A percentile compares a stretch with the other conserved stretches of the same genome.
These are phyloP conservation scores for Abramis brama DNA, from an alignment of 2,113 vertebrate genomes.

Conservation along the genomic window DNA sequence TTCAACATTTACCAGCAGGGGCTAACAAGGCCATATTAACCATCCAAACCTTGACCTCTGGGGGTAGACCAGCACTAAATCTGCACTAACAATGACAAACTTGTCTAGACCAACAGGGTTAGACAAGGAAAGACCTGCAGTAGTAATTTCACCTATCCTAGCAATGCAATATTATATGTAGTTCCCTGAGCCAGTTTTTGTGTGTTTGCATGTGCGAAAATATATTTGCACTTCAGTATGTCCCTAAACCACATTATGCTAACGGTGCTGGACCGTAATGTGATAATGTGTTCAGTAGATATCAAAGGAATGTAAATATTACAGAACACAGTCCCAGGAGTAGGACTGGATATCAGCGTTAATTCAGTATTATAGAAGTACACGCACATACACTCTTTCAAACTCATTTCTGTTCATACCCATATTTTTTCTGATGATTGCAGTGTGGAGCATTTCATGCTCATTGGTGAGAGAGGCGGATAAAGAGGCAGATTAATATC, in stretches of 20 bases:
- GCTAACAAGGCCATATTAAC: slow-evolving; percentile 6
- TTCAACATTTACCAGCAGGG: neutral
- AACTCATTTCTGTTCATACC: slow-evolving; percentile 22
- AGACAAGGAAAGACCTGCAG: neutral
- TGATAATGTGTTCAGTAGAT: slow-evolving; percentile 31
- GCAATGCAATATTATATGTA: neutral
- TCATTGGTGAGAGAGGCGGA: neutral
- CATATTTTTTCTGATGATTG: slow-evolving; percentile 20
- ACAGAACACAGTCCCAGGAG: slow-evolving; percentile 29
- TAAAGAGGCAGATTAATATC: slow-evolving; percentile 38
- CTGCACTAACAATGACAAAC: neutral
- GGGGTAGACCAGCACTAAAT: slow-evolving; percentile 3
- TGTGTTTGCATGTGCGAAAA: slow-evolving; percentile 31
- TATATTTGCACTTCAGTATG: slow-evolving; percentile 14
- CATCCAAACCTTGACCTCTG: neutral
- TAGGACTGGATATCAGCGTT: slow-evolving; percentile 3
- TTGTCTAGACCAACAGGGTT: neutral
- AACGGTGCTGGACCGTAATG: neutral
- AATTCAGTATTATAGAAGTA: slow-evolving; percentile 7
- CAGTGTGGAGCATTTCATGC: neutral
- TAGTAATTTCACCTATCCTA: neutral
- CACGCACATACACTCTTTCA: slow-evolving; percentile 29
- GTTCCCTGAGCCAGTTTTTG: slow-evolving; percentile 25
- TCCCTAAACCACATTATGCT: slow-evolving; percentile 18
- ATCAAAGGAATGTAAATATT: slow-evolving; percentile 42